Evolutionary conservation across 2,888 invertebrate genomes (phyloP).

Genomic region (Caenorhabditis panamensis): DNA sequence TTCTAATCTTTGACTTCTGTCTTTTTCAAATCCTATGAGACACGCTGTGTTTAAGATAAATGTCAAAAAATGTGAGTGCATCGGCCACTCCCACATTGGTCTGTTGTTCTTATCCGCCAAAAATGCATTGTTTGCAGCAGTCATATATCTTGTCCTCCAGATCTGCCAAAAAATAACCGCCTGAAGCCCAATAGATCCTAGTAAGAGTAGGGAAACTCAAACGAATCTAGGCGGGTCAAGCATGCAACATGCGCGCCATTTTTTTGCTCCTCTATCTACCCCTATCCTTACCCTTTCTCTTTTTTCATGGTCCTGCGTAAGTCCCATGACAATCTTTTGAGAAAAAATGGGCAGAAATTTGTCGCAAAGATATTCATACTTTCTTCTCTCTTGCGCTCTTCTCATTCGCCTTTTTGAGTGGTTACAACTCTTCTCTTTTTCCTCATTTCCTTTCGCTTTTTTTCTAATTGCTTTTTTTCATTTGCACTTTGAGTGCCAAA

Average conservation of each 20-base stretch:
- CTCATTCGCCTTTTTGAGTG: constrained; percentile 18
- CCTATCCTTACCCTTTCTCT: constrained; percentile 36
- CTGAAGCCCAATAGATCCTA: background rate
- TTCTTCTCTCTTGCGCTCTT: constrained; percentile 25
- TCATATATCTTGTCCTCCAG: constrained; percentile 37
- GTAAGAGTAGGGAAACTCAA: constrained; percentile 29
- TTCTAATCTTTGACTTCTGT: constrained; percentile 13
- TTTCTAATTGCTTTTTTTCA: constrained; percentile 1
- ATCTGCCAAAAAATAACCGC: constrained; percentile 46
- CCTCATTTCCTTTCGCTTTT: background rate
- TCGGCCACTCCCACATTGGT: constrained; percentile 19
- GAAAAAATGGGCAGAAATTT: constrained; percentile 20
- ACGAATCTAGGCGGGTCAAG: constrained; percentile 48
- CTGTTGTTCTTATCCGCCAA: constrained; percentile 30
- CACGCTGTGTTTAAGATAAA: constrained; percentile 46
- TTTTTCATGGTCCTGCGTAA: constrained; percentile 19
- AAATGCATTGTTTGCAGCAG: constrained; percentile 35
- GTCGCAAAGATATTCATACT: constrained; percentile 45
- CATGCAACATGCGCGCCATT: constrained; percentile 45
- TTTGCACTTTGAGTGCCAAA: background rate
- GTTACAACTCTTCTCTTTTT: background rate
- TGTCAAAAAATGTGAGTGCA: constrained; percentile 8
- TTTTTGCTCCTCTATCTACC: constrained; percentile 47
- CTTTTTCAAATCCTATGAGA: constrained; percentile 39
- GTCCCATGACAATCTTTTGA: constrained; percentile 46